These are phyloP conservation scores for Pollachius pollachius DNA, from an alignment of 2,113 vertebrate genomes.

Conservation along the genomic window DNA sequence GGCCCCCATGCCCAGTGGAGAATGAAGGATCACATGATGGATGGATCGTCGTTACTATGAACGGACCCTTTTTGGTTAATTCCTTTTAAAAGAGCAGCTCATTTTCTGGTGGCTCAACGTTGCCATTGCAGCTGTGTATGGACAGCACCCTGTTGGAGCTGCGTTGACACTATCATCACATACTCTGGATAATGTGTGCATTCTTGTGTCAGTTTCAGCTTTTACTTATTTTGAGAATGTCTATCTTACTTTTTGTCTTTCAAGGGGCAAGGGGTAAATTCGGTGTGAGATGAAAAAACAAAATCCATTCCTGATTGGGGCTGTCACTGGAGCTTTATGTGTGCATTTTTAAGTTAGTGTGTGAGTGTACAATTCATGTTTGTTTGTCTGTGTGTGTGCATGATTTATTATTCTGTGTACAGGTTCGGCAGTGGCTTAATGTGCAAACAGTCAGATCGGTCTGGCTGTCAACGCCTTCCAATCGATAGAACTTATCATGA, in stretches of 20 bases:
- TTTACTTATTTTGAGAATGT: conserved; percentile 49
- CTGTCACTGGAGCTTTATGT: conserved; percentile 68
- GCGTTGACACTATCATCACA: conserved; percentile 23
- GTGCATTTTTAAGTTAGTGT: conserved; percentile 39
- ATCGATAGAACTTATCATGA: conserved; percentile 1
- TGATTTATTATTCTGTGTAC: conserved; percentile 29
- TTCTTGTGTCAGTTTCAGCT: conserved; percentile 34
- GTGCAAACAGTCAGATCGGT: conserved; percentile 36
- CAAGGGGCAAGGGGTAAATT: conserved; percentile 33
- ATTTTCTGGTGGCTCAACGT: conserved; percentile 22
- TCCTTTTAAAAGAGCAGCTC: conserved; percentile 27
- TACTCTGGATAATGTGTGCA: conserved; percentile 15
- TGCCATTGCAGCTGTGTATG: conserved; percentile 25
- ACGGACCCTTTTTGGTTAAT: conserved; percentile 12
- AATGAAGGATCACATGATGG: conserved; percentile 33
- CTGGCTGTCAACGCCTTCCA: conserved; percentile 27
- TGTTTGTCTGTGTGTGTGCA: conserved; percentile 28
- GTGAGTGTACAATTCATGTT: conserved; percentile 24
- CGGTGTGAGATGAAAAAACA: conserved; percentile 32
- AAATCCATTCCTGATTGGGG: conserved; percentile 73
- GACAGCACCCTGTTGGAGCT: conserved; percentile 34
- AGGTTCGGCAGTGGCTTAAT: conserved; percentile 35
- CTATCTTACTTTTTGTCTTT: conserved; percentile 38
- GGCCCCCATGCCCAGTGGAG: conserved; percentile 23
- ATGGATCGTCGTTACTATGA: conserved; percentile 30